A percentile compares a stretch with the other conserved stretches of the same genome.
Conservation (phyloP, 2,888 invertebrate genomes). For the Agapetus fuscipes region DNA sequence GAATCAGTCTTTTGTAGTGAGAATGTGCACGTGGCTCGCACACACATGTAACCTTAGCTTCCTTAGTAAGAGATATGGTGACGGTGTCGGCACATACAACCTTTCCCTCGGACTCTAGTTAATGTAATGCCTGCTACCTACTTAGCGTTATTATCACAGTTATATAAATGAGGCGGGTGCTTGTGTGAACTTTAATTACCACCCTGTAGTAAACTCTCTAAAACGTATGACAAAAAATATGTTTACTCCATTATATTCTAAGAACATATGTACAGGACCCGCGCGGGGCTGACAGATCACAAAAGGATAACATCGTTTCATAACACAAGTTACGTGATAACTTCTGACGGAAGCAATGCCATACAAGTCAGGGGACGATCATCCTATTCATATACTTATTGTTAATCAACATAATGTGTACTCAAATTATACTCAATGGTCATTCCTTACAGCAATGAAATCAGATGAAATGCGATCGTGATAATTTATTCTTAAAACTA, state of each 20-base stretch:
- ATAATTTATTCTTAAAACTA: conserved; percentile 21
- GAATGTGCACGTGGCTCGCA: conserved; percentile 33
- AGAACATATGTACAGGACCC: conserved; percentile 22
- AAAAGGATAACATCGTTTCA: conserved; percentile 18
- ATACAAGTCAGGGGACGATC: conserved; percentile 4
- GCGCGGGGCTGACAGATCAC: conserved; percentile 18
- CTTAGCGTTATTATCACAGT: conserved; percentile 52
- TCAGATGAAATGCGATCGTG: conserved; percentile 18
- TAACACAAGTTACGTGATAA: conserved; percentile 13
- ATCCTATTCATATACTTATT: conserved; percentile 17
- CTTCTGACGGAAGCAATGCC: conserved; percentile 13
- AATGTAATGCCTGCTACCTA: conserved; percentile 50
- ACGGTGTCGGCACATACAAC: too few relatives aligned
- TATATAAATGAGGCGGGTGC: conserved; percentile 49
- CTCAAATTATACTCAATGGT: conserved; percentile 17
- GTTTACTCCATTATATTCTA: conserved; percentile 21
- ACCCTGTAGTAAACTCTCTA: conserved; percentile 32
- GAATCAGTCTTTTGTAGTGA: conserved; percentile 49
- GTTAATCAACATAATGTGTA: conserved; percentile 18
- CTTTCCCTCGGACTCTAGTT: conserved; percentile 49
- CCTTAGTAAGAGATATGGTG: conserved; percentile 47
- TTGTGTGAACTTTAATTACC: conserved; percentile 38
- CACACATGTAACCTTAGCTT: conserved; percentile 27
- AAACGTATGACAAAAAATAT: conserved; percentile 21
- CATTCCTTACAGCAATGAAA: conserved; percentile 17